phyloP scores from a whole-genome alignment of 2,888 invertebrate genomes.

The Phyto melanocephala region DNA sequence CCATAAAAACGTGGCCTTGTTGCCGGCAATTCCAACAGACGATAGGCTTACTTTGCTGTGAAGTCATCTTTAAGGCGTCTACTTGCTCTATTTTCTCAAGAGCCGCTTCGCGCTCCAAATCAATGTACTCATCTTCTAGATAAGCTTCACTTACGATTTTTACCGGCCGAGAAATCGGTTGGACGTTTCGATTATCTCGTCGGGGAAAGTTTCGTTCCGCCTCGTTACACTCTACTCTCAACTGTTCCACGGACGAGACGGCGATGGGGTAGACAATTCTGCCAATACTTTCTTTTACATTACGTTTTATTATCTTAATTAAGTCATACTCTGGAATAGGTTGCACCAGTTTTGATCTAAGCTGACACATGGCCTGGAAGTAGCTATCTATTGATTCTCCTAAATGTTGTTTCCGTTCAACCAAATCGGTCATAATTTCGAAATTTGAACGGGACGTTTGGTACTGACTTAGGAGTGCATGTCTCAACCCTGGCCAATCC shows the following conservation, averaged over 20 bases:
- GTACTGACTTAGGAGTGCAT: conserved; percentile 1
- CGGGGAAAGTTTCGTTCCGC: conserved; percentile 11
- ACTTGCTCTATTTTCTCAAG: too few relatives aligned
- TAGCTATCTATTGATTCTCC: conserved; percentile 14
- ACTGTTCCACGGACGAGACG: conserved; percentile 14
- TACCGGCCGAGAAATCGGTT: background rate
- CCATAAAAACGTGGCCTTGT: too few relatives aligned
- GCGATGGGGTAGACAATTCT: conserved; percentile 19
- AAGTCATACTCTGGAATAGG: conserved; percentile 20
- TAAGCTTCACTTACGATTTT: background rate
- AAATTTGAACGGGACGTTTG: background rate
- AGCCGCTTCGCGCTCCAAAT: too few relatives aligned
- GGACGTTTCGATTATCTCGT: background rate
- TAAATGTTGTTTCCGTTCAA: background rate
- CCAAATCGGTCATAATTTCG: conserved; percentile 12
- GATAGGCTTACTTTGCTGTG: background rate
- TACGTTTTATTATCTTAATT: conserved; percentile 32
- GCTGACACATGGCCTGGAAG: conserved; percentile 28
- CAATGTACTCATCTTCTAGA: background rate
- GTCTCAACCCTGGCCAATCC: background rate
- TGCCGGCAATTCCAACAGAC: conserved; percentile 17
- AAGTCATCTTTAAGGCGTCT: background rate
- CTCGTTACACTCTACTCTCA: conserved; percentile 22
- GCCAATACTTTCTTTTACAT: background rate
- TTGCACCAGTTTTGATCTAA: background rate